Conservation (phyloP, 1,140 invertebrate genomes). For the Venturia canescens region DNA sequence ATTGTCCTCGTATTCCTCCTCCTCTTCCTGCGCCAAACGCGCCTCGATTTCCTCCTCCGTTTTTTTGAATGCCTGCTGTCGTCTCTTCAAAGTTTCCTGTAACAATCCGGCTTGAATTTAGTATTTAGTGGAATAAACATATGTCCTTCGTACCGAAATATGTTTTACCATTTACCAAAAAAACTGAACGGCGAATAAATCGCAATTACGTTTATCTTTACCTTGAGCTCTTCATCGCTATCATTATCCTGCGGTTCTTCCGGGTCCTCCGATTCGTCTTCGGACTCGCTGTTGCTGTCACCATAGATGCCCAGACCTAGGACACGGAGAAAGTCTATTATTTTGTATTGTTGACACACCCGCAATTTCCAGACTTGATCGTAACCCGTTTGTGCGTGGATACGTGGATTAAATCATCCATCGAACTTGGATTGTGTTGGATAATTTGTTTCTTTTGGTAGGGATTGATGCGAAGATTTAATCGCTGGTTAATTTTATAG, state of each 20-base stretch:
- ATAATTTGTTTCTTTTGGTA: neutral
- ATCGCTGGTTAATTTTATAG: neutral
- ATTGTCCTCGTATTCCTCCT: slow-evolving; percentile 63
- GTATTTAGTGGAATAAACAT: no score
- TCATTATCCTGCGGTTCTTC: slow-evolving; percentile 70
- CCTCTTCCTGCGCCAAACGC: slow-evolving; percentile 74
- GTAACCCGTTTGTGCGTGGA: neutral
- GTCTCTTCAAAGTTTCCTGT: slow-evolving; percentile 73
- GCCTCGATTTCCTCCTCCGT: slow-evolving; percentile 78
- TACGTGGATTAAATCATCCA: neutral
- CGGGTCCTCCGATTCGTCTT: slow-evolving; percentile 73
- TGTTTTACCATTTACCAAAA: no score
- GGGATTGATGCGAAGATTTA: neutral
- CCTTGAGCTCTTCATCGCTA: slow-evolving; percentile 77
- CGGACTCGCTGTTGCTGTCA: slow-evolving; percentile 76
- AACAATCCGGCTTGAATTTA: no score
- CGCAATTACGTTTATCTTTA: slow-evolving; percentile 43
- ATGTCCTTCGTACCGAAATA: no score
- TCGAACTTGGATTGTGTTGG: neutral
- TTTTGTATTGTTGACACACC: neutral
- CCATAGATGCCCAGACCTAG: slow-evolving; percentile 78
- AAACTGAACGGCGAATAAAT: no score
- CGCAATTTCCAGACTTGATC: neutral
- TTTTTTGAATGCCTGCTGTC: slow-evolving; percentile 77
- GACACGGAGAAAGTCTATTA: slow-evolving; percentile 47